A percentile compares a stretch with the other conserved stretches of the same genome.
Conservation (phyloP, 2,888 invertebrate species). For the Entomobrya multifasciata region DNA sequence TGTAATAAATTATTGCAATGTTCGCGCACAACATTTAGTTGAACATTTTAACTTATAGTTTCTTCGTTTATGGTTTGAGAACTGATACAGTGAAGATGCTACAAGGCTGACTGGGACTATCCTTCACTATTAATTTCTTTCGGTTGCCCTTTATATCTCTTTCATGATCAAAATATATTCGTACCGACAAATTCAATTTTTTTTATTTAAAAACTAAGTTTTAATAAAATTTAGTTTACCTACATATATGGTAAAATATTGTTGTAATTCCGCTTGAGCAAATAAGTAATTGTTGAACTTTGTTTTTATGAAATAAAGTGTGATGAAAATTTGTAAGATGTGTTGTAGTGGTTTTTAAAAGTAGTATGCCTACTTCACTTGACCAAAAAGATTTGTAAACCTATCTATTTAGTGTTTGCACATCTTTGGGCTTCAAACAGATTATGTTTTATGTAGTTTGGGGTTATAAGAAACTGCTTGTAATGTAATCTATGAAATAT, state of each 20-base stretch:
- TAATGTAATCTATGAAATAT: not conserved
- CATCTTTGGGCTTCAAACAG: not conserved
- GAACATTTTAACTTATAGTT: conserved; percentile 28
- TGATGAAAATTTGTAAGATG: conserved; percentile 27
- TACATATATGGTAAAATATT: not conserved
- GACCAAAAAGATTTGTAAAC: not conserved
- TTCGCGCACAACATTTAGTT: not conserved
- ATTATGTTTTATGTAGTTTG: not conserved
- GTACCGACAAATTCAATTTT: conserved; percentile 32
- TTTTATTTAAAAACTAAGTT: conserved; percentile 25
- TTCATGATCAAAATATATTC: conserved; percentile 16
- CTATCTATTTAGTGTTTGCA: not conserved
- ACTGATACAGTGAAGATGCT: conserved; percentile 27
- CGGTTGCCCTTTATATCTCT: conserved; percentile 25
- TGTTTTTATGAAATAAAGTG: conserved; percentile 23
- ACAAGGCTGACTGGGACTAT: conserved; percentile 63
- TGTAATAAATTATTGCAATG: conserved; percentile 48
- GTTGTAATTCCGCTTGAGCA: conserved; percentile 34
- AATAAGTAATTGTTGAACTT: conserved; percentile 4
- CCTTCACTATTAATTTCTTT: too few species aligned
- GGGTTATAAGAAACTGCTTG: not conserved
- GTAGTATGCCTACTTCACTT: not conserved
- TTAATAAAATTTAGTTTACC: not conserved
- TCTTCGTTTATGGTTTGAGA: not conserved
- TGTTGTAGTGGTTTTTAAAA: conserved; percentile 4